A percentile compares a stretch with the other conserved stretches of the same genome.
phyloP scores from a whole-genome alignment of 2,888 invertebrate genomes.

The Acrobasis repandana region DNA sequence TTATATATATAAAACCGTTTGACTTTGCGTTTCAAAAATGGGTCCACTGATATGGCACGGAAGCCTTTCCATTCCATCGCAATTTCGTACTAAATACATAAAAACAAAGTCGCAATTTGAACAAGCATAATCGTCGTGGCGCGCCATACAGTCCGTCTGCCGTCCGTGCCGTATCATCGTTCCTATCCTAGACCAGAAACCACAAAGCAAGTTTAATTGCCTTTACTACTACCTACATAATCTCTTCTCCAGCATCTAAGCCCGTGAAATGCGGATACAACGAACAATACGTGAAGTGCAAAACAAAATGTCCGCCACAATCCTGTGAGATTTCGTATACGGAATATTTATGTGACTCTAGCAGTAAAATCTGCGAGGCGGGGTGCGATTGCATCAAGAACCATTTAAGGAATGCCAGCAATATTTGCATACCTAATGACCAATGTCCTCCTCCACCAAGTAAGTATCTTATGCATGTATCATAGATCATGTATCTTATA shows the following conservation, averaged over 20 bases:
- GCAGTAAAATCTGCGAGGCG: background rate
- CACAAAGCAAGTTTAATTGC: no score
- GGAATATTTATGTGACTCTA: slow-evolving; percentile 5
- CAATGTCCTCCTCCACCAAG: slow-evolving; percentile 34
- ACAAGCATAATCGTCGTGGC: no score
- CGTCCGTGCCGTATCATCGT: no score
- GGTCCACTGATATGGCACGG: no score
- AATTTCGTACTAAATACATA: no score
- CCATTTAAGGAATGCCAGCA: slow-evolving; percentile 24
- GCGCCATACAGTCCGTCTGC: no score
- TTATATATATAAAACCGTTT: no score
- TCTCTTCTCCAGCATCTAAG: background rate
- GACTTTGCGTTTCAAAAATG: no score
- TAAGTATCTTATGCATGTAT: no score
- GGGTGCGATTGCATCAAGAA: slow-evolving; percentile 24
- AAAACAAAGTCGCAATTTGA: no score
- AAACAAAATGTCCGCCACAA: slow-evolving; percentile 25
- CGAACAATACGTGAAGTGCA: slow-evolving; percentile 16
- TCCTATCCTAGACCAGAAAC: background rate
- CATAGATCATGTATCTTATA: no score
- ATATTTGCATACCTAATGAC: slow-evolving; percentile 22
- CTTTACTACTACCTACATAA: background rate
- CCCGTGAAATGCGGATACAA: slow-evolving; percentile 22
- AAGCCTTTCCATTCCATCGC: no score
- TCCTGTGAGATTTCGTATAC: slow-evolving; percentile 23